phyloP scores from a whole-genome alignment of 1,140 invertebrate genomes.

The Drosophila santomea region DNA sequence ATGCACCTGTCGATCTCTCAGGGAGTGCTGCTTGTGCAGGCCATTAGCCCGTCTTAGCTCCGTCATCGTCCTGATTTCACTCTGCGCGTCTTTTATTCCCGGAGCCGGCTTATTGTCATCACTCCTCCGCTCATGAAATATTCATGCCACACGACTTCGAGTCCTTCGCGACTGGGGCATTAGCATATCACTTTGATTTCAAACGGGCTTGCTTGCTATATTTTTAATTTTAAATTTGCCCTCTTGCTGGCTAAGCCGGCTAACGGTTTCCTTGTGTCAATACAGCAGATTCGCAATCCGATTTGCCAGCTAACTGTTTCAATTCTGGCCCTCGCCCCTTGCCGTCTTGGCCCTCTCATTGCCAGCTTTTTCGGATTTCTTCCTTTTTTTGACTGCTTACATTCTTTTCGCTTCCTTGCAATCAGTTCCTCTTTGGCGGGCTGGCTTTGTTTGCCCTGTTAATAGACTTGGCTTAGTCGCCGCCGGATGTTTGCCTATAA shows the following conservation, averaged over 20 bases:
- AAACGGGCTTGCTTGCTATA: conserved; percentile 29
- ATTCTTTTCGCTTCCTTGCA: conserved; percentile 23
- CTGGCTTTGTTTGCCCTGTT: conserved; percentile 64
- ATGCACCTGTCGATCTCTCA: conserved; percentile 52
- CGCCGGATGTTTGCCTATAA: conserved; percentile 56
- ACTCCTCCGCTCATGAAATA: conserved; percentile 67
- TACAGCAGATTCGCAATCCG: conserved; percentile 75
- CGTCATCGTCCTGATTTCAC: conserved; percentile 49
- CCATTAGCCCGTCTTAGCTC: conserved; percentile 65
- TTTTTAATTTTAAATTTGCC: conserved; percentile 76
- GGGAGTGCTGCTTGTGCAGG: conserved; percentile 66
- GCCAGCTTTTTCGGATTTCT: conserved; percentile 35
- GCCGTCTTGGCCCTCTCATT: conserved; percentile 62
- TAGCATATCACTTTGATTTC: conserved; percentile 76
- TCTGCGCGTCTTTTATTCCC: conserved; percentile 16
- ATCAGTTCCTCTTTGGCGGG: conserved; percentile 14
- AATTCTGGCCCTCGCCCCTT: conserved; percentile 30
- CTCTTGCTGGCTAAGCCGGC: conserved; percentile 68
- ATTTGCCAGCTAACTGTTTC: conserved; percentile 72
- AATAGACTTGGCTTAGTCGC: conserved; percentile 67
- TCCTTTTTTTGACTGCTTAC: background rate
- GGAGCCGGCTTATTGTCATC: conserved; percentile 72
- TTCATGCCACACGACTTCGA: conserved; percentile 53
- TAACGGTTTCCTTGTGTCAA: conserved; percentile 83
- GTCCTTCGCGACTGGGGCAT: conserved; percentile 34